Conservation (phyloP, 2,888 invertebrate species). For the Subacronicta megacephala region DNA sequence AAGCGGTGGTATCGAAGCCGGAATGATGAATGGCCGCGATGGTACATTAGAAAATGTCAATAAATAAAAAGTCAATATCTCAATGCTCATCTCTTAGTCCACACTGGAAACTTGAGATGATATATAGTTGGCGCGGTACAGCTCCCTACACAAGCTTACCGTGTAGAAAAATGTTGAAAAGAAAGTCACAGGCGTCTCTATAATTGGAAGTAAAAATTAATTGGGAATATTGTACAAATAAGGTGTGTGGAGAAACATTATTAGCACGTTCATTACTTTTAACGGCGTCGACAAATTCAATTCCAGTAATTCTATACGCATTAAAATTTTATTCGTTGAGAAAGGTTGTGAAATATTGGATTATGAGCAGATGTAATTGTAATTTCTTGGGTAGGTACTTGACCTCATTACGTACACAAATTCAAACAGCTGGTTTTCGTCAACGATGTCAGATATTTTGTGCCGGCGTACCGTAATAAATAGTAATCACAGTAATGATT, state of each 20-base stretch:
- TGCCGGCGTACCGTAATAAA: slow-evolving; percentile 48
- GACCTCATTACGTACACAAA: slow-evolving; percentile 44
- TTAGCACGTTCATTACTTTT: slow-evolving; percentile 16
- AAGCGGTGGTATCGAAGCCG: slow-evolving; percentile 71
- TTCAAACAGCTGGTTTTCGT: slow-evolving; percentile 49
- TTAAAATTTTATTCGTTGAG: slow-evolving; percentile 25
- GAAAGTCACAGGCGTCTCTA: slow-evolving; percentile 30
- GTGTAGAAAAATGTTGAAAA: slow-evolving; percentile 33
- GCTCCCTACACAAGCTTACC: slow-evolving; percentile 34
- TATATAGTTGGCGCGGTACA: slow-evolving; percentile 50
- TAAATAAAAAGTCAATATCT: slow-evolving; percentile 88
- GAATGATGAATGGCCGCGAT: slow-evolving; percentile 82
- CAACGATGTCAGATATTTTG: slow-evolving; percentile 35
- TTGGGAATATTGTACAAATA: slow-evolving; percentile 38
- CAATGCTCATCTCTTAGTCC: slow-evolving; percentile 68
- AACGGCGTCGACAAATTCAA: slow-evolving; percentile 25
- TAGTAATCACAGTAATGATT: slow-evolving; percentile 34
- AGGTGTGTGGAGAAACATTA: slow-evolving; percentile 23
- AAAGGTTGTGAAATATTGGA: slow-evolving; percentile 49
- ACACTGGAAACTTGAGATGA: slow-evolving; percentile 71
- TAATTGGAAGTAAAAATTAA: slow-evolving; percentile 50
- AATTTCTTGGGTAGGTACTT: slow-evolving; percentile 45
- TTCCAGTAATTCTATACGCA: slow-evolving; percentile 29
- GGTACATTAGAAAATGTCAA: slow-evolving; percentile 88
- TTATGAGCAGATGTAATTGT: slow-evolving; percentile 45